Conservation (phyloP, 2,113 vertebrate species). For the Peromyscus leucopus region DNA sequence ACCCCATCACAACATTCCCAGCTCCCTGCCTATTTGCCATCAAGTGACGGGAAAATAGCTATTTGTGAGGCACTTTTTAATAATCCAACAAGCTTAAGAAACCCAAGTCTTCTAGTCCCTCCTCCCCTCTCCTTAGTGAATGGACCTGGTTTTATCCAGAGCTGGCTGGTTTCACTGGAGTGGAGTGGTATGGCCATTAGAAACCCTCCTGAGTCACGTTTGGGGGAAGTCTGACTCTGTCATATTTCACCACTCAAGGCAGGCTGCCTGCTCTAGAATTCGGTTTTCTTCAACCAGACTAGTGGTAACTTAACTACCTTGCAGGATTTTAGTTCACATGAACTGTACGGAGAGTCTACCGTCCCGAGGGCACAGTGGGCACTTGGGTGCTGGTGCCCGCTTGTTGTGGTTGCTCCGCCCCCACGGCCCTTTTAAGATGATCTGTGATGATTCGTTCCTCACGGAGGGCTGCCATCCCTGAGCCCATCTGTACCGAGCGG, state of each 20-base stretch:
- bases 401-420: neutral
- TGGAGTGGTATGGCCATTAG: neutral
- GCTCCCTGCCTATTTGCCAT: neutral
- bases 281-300: neutral
- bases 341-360: neutral
- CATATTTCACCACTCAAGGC: neutral
- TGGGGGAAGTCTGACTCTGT: neutral
- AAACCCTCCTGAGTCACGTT: neutral
- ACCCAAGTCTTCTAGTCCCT: neutral
- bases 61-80: constrained; percentile 60
- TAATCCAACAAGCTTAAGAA: neutral
- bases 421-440: neutral
- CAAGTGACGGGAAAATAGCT: constrained; percentile 38
- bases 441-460: neutral
- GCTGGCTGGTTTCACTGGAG: neutral
- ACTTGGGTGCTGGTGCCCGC: neutral
- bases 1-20: neutral
- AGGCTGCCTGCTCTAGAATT: neutral
- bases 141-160: neutral
- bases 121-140: neutral
- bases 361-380: neutral
- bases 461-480: neutral
- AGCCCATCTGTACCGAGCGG: neutral
- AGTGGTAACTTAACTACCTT: neutral
- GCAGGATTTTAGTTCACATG: neutral